Evolutionary conservation across 2,888 invertebrate species (phyloP).

Genomic region (Synanthedon formicaeformis): DNA sequence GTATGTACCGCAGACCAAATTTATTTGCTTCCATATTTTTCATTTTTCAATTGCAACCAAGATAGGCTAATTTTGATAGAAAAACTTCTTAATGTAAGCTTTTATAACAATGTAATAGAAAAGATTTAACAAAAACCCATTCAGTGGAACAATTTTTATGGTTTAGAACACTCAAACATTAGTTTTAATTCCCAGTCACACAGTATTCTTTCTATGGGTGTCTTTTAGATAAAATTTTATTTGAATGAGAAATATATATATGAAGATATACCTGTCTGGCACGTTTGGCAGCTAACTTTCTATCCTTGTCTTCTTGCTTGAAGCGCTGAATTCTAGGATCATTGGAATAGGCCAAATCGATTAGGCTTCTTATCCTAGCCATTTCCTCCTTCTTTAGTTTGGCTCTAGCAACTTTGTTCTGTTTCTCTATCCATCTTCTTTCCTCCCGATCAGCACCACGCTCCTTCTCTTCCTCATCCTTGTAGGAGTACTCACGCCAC

Average conservation of each 20-base stretch:
- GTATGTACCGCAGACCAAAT: no score
- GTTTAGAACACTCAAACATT: no score
- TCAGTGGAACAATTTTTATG: no score
- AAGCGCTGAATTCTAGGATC: constrained; percentile 95
- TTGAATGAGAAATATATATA: background rate
- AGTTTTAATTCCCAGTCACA: no score
- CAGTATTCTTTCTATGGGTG: no score
- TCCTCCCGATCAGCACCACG: constrained; percentile 97
- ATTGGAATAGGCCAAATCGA: constrained; percentile 93
- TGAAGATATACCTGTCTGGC: constrained; percentile 76
- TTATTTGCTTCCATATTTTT: no score
- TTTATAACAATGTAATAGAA: no score
- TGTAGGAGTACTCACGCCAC: constrained; percentile 98
- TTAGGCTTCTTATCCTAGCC: constrained; percentile 87
- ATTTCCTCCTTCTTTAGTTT: constrained; percentile 98
- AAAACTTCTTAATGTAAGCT: no score
- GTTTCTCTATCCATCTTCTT: constrained; percentile 97
- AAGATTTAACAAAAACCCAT: no score
- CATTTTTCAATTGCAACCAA: no score
- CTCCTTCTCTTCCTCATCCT: constrained; percentile 99
- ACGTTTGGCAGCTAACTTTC: constrained; percentile 87
- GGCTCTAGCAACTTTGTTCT: constrained; percentile 92
- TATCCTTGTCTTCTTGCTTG: constrained; percentile 93
- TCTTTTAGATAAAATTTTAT: no score
- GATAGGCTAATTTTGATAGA: no score